Evolutionary conservation across 35 echinoderm and acorn worm genomes (phyloP).

Genomic region (Amphiura filiformis): DNA sequence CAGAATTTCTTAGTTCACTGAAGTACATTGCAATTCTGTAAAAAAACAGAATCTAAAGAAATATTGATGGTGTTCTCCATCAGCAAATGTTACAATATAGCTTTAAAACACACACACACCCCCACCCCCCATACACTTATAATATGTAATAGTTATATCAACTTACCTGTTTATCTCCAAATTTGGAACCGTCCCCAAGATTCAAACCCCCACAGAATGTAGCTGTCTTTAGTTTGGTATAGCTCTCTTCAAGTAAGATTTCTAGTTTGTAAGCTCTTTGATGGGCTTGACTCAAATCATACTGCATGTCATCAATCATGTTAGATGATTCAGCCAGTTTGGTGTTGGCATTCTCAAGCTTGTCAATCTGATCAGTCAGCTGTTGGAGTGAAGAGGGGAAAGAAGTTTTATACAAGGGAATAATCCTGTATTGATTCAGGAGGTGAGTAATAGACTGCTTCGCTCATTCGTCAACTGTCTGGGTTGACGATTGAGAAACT

Average conservation of each 20-base stretch:
- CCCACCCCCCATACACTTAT: no score
- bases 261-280: slow-evolving; percentile 80
- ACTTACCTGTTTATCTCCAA: slow-evolving; percentile 62
- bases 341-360: slow-evolving; percentile 60
- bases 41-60: no score
- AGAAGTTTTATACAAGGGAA: background rate
- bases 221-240: slow-evolving; percentile 80
- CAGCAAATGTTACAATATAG: no score
- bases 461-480: background rate
- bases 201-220: slow-evolving; percentile 53
- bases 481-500: background rate
- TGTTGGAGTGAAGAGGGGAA: slow-evolving; percentile 2
- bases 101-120: no score
- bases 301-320: slow-evolving; percentile 78
- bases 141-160: no score
- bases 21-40: no score
- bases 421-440: background rate
- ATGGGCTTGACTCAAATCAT: slow-evolving; percentile 78
- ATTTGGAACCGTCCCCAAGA: slow-evolving; percentile 57
- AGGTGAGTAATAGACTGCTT: background rate
- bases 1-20: no score
- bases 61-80: no score
- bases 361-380: slow-evolving; percentile 84
- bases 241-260: slow-evolving; percentile 79
- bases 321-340: slow-evolving; percentile 80